phyloP scores from a whole-genome alignment of 2,113 vertebrate genomes.

The Trogon surrucura region DNA sequence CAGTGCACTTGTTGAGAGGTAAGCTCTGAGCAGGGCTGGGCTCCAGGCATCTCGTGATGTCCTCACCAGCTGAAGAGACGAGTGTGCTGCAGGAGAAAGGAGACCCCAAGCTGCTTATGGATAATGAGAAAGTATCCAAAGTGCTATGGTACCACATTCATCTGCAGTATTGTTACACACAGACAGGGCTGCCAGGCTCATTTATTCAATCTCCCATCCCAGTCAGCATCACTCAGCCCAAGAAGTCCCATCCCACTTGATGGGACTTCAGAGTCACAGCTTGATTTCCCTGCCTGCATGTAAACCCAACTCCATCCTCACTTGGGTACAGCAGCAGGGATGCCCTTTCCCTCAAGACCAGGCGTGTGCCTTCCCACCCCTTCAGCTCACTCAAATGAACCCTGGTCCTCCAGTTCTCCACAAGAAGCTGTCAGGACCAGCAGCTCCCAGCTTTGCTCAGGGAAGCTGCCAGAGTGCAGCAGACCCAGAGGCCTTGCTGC shows the following conservation, averaged over 20 bases:
- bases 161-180: background rate
- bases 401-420: background rate
- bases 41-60: slow-evolving; percentile 42
- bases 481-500: background rate
- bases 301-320: background rate
- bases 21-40: slow-evolving; percentile 33
- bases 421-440: background rate
- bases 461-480: background rate
- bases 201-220: background rate
- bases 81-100: slow-evolving; percentile 11
- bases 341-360: background rate
- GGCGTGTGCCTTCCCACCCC: background rate
- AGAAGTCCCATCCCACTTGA: background rate
- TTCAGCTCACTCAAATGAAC: background rate
- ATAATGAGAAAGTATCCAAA: background rate
- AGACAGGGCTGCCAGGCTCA: background rate
- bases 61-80: slow-evolving; percentile 9
- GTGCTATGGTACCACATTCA: background rate
- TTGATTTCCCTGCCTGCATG: background rate
- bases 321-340: background rate
- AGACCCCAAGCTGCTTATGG: background rate
- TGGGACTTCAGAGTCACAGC: background rate
- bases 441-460: background rate
- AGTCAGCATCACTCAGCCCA: background rate
- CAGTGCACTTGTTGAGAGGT: slow-evolving; percentile 62